Conservation (phyloP, 2,888 invertebrate species). For the Andrena trimmerana region DNA sequence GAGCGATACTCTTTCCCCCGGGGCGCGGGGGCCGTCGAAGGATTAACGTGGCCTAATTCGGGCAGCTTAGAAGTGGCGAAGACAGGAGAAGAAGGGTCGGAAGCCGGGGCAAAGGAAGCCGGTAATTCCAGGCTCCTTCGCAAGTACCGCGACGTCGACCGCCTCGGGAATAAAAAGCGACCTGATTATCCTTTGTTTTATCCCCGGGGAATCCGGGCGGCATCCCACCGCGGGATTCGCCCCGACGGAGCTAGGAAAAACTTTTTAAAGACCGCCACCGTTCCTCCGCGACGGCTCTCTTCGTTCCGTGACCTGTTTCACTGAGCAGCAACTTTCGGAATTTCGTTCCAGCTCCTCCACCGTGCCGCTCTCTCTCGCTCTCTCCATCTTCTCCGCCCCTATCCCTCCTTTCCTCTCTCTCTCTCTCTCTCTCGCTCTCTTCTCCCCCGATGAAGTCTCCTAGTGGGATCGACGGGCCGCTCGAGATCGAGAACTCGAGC, state of each 20-base stretch:
- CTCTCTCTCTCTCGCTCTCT: slow-evolving; percentile 9
- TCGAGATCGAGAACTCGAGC: slow-evolving; percentile 30
- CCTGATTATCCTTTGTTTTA: slow-evolving; percentile 77
- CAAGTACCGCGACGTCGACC: slow-evolving; percentile 35
- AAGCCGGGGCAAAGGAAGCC: slow-evolving; percentile 38
- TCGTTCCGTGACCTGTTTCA: slow-evolving; percentile 77
- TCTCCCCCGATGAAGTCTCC: slow-evolving; percentile 22
- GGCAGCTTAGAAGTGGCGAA: slow-evolving; percentile 57
- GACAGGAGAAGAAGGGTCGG: slow-evolving; percentile 50
- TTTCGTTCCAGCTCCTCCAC: slow-evolving; percentile 47
- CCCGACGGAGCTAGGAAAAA: slow-evolving; percentile 59
- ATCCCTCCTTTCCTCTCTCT: background rate
- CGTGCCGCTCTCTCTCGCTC: slow-evolving; percentile 18
- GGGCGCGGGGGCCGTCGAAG: slow-evolving; percentile 25
- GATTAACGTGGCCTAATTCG: slow-evolving; percentile 61
- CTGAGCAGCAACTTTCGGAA: slow-evolving; percentile 63
- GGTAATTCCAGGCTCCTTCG: slow-evolving; percentile 64
- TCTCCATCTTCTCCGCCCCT: background rate
- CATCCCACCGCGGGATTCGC: slow-evolving; percentile 62
- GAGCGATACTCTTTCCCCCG: background rate
- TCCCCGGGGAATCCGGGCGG: slow-evolving; percentile 68
- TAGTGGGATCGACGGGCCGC: slow-evolving; percentile 18
- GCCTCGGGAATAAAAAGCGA: slow-evolving; percentile 73
- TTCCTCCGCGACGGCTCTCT: slow-evolving; percentile 38
- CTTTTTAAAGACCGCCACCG: slow-evolving; percentile 74